These are phyloP conservation scores for Rhinophrynus dorsalis DNA, from an alignment of 2,797 vertebrate species.

Conservation along the genomic window DNA sequence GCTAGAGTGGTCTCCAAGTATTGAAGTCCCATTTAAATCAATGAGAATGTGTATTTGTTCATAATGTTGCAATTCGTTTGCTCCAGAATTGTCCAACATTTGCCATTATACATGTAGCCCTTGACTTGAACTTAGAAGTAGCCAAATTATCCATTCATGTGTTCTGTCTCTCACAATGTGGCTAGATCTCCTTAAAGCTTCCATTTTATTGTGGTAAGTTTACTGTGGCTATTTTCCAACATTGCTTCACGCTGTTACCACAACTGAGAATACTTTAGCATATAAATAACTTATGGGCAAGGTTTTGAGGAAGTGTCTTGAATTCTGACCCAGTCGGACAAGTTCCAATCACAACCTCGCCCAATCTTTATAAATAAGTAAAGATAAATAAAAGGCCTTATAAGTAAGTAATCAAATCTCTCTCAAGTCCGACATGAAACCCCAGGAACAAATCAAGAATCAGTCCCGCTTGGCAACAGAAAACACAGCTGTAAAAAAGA, in stretches of 20 bases:
- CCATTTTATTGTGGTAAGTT: constrained; percentile 1
- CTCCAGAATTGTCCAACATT: no score
- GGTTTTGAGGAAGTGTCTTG: not conserved
- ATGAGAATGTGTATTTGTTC: no score
- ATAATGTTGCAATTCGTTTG: no score
- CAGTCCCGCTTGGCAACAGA: no score
- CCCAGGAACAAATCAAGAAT: no score
- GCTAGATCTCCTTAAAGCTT: constrained; percentile 1
- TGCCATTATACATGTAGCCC: no score
- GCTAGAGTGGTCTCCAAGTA: no score
- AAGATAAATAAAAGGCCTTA: no score
- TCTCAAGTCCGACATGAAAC: not conserved
- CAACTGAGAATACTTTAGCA: not conserved
- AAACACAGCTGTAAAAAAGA: no score
- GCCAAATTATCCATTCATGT: not conserved
- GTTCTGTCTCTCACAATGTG: not conserved
- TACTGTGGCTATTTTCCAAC: constrained; percentile 13
- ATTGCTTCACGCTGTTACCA: constrained; percentile 1
- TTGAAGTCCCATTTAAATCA: no score
- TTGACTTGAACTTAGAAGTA: no score
- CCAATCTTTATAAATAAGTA: not conserved
- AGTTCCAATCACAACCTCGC: not conserved
- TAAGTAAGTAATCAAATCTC: not conserved
- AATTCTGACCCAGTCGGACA: constrained; percentile 24
- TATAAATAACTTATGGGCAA: not conserved